Conservation (phyloP, 1,140 invertebrate genomes). For the Zaprionus ornatus region DNA sequence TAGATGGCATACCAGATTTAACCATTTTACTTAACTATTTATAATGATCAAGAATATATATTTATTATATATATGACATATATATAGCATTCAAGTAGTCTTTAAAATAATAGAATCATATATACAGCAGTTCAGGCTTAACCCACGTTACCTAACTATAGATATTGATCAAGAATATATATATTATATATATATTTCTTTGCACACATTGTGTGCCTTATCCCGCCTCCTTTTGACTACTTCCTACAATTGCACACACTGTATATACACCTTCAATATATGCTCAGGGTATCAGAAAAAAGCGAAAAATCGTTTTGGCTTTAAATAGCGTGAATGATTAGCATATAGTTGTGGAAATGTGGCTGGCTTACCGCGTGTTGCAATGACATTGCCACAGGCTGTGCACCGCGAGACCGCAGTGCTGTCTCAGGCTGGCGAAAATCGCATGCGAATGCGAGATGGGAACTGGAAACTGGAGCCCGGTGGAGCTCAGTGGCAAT, state of each 20-base stretch:
- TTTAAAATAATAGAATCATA: too few relatives aligned
- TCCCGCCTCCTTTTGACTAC: neutral
- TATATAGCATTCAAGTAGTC: too few relatives aligned
- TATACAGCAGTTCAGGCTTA: too few relatives aligned
- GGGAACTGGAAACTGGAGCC: constrained; percentile 1
- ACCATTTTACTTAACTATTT: too few relatives aligned
- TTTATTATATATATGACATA: too few relatives aligned
- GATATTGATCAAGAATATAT: neutral
- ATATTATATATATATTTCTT: neutral
- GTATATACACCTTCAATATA: neutral
- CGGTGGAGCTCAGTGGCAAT: constrained; percentile 33
- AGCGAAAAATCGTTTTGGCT: neutral
- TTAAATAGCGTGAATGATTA: constrained; percentile 8
- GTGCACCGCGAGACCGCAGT: neutral
- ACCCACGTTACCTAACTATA: neutral
- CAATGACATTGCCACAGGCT: constrained; percentile 54
- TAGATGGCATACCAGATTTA: too few relatives aligned
- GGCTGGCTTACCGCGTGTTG: constrained; percentile 6
- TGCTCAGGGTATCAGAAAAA: neutral
- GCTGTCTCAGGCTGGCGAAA: neutral
- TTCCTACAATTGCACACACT: neutral
- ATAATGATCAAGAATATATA: neutral
- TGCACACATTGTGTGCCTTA: neutral
- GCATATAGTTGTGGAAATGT: constrained; percentile 24
- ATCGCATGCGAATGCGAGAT: neutral